Conservation (phyloP, 2,113 vertebrate species). For the Marcusenius ussheri region DNA sequence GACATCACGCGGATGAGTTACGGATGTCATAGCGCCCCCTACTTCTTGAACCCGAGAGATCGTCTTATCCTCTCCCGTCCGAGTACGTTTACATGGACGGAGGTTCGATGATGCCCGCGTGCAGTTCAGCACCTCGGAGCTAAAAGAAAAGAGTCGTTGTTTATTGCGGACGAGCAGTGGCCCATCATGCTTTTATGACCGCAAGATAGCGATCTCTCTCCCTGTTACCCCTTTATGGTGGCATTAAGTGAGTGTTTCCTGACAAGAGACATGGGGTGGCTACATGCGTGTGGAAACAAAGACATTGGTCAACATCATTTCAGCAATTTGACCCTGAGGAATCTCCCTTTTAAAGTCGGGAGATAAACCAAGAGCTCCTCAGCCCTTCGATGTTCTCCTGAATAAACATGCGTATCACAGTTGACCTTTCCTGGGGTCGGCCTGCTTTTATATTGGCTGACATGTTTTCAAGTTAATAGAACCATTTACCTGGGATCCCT, state of each 20-base stretch:
- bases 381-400: conserved; percentile 63
- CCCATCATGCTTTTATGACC: conserved; percentile 11
- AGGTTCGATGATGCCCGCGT: background rate
- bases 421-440: conserved; percentile 71
- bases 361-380: conserved; percentile 65
- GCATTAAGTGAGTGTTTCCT: conserved; percentile 24
- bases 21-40: background rate
- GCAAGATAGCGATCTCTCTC: conserved; percentile 19
- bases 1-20: background rate
- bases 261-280: conserved; percentile 36
- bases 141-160: background rate
- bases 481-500: conserved; percentile 67
- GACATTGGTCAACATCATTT: conserved; percentile 52
- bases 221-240: background rate
- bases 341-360: conserved; percentile 47
- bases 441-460: conserved; percentile 74
- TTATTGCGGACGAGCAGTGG: background rate
- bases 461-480: conserved; percentile 78
- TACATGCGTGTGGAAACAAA: conserved; percentile 39
- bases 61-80: background rate
- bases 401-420: conserved; percentile 74
- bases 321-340: conserved; percentile 38
- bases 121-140: no score
- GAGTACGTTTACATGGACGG: background rate
- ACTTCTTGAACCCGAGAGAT: background rate